Evolutionary conservation across 2,797 vertebrate species (phyloP).

Genomic region (Stomatorhinus walkeri): DNA sequence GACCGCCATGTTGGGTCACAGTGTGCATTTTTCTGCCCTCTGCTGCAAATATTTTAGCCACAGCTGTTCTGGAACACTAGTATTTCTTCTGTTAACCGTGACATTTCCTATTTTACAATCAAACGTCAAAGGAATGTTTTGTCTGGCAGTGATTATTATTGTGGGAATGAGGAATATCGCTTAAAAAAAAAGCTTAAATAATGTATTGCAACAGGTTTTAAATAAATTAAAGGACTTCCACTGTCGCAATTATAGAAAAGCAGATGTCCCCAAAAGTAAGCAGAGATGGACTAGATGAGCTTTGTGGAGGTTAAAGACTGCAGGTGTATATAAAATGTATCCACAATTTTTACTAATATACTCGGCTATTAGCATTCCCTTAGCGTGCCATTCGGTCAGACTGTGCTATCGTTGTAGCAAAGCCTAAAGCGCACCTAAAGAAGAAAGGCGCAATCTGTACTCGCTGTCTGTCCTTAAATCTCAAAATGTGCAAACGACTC

Average conservation of each 20-base stretch:
- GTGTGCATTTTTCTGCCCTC: neutral
- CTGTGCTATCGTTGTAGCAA: neutral
- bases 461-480: neutral
- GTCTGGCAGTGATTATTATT: slow-evolving; percentile 23
- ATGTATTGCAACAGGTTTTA: neutral
- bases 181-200: neutral
- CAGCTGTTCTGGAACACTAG: neutral
- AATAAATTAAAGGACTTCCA: neutral
- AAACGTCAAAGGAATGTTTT: slow-evolving; percentile 7
- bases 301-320: neutral
- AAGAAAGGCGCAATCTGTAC: neutral
- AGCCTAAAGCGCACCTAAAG: neutral
- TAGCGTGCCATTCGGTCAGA: neutral
- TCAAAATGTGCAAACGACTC: too few relatives aligned
- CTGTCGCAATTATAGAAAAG: neutral
- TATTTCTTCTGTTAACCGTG: neutral
- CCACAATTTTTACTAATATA: neutral
- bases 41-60: neutral
- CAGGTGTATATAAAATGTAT: neutral
- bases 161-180: neutral
- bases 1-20: neutral
- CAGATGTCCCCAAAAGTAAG: neutral
- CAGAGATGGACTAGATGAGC: neutral
- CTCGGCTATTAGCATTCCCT: neutral
- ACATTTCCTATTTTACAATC: neutral